Evolutionary conservation across 2,888 invertebrate genomes (phyloP), one percentile per base, ranked within the genome.

Genomic region (Pandemis cinnamomeana): DNA sequence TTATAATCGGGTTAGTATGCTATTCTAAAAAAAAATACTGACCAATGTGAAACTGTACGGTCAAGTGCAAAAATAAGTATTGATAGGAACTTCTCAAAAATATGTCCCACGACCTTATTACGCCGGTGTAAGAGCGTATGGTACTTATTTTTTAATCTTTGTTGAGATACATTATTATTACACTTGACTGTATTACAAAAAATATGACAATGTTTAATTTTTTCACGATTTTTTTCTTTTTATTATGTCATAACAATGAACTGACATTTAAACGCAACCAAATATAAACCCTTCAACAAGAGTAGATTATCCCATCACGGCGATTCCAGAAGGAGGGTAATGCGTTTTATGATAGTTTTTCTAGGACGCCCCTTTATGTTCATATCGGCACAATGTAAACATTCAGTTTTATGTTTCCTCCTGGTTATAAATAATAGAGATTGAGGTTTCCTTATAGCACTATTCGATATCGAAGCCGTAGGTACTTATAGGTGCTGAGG

Each of bases 331-430:
- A 74, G 51, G 75, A 44, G 71, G 67, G 71, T 72, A 72, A 77
- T 78, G 75, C 64, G 71, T 77, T 80, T 79, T 75, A 77, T 77
- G 67, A 66, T 78, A 77, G 74, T 80, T 86, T 83, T 84, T 82
- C 80, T 85, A 78, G 79, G 75, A 73, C 72, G 71, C 74, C 73
- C 76, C 71, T 81, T 77, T 76, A 73, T 75, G 71, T 58, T 70
- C 72, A 78, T 78, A 76, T 76, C 71, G 78, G 75, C 73, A 66
- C 66, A 75, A 75, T 68, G 75, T 75, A 75, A 75, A 75, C 75
- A 75, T 75, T 72, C 74, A 66, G 74, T 78, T 79, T 80, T 80
- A 80, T 78, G 75, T 75, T 74, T 79, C 78, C 77, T 76, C 44
- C 70, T 71, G 76, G 72, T 64, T 74, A 78, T 79, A 78, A 78